Evolutionary conservation across 2,888 invertebrate genomes (phyloP), one percentile per base, ranked within the genome.

Genomic region (Caenorhabditis zanzibari): DNA sequence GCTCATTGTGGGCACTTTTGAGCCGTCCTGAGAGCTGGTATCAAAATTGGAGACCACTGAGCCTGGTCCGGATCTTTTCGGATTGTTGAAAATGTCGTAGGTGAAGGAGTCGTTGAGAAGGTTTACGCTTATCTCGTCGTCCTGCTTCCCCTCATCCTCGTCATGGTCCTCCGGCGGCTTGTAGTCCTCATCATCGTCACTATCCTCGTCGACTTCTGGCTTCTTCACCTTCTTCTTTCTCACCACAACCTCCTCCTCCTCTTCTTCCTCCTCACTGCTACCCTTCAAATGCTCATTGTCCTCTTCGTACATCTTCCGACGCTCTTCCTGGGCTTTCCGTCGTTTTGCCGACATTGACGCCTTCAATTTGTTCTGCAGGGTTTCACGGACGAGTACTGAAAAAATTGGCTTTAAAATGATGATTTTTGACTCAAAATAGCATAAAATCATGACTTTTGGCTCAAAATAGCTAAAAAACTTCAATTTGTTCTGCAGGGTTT

Each of bases 211-310:
- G 5, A 7, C 32, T 38, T 6, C 35, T 47, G 32, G 52, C 41
- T 71, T 82, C 47, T 69, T 81, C 64, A 28, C 32, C 24, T 69
- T 77, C 41, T 59, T 82, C 35, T 82, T 82, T 16, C 19, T 64
- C 12, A 61, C 19, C 2, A 77, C 28, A 0, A 41, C 52, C 9
- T 66, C 73, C 28, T 73, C 85, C 35, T 84, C 85, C 14, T 85
- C 85, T 9, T 84, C 85, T 35, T 84, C 85, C 14, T 85, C 85
- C 12, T 84, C 73, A 26, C 24, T 54, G 0, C 35, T 35, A 3
- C 64, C 58, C 22, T 64, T 71, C 71, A 84, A 56, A 71, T 82
- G 84, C 54, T 82, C 82, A 41, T 86, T 86, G n/a, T 86, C 86
- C 35, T 77, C 69, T 26, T 76, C 71, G 38, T 86, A 86, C 74